Percentiles rank a stretch among this genome's conserved stretches.
Evolutionary conservation across 2,113 vertebrate genomes (phyloP).

Genomic region (Sander lucioperca): DNA sequence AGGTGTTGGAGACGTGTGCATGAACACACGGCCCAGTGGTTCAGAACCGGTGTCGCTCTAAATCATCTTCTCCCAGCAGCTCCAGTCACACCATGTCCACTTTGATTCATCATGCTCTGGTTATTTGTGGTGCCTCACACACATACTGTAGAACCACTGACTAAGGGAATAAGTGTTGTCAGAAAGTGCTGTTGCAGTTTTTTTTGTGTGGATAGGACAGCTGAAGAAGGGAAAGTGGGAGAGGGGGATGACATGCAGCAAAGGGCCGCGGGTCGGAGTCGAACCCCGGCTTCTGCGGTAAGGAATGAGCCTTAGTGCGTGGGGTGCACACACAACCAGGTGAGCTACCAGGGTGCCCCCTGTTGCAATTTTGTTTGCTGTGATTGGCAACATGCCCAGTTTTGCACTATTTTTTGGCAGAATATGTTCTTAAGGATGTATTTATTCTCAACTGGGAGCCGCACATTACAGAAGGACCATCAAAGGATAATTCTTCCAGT

Average conservation of each 20-base stretch:
- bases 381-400: not conserved
- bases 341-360: too few relatives aligned
- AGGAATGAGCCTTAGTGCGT: too few relatives aligned
- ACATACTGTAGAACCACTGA: not conserved
- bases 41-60: constrained; percentile 1
- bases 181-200: not conserved
- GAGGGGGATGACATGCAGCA: too few relatives aligned
- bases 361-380: not conserved
- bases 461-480: not conserved
- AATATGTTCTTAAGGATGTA: constrained; percentile 11
- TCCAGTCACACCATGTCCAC: not conserved
- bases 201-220: too few relatives aligned
- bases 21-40: not conserved
- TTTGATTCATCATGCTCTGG: not conserved
- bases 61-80: constrained; percentile 18
- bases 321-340: too few relatives aligned
- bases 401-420: constrained; percentile 17
- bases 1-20: not conserved
- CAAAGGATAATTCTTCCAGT: constrained; percentile 9
- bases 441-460: not conserved
- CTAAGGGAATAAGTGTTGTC: not conserved
- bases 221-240: too few relatives aligned
- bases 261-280: too few relatives aligned
- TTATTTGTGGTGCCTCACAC: constrained; percentile 7
- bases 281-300: too few relatives aligned